These are phyloP conservation scores for Drosophila paulistorum DNA, from an alignment of 1,140 invertebrate species.

Conservation along the genomic window DNA sequence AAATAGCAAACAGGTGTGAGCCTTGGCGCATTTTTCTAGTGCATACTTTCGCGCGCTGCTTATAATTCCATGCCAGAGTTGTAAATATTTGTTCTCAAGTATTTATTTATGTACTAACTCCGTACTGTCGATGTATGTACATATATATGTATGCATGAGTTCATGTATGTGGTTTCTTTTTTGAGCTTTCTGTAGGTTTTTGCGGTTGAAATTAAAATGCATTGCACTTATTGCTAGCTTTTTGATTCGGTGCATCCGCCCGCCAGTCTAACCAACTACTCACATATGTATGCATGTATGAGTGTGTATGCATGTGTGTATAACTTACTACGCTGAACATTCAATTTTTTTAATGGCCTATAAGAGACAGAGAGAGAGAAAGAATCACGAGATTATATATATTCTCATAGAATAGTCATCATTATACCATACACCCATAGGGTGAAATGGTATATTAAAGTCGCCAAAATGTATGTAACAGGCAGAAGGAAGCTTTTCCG, in stretches of 20 bases:
- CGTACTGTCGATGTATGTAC: slow-evolving; percentile 22
- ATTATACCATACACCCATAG: too few species aligned
- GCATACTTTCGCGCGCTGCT: slow-evolving; percentile 73
- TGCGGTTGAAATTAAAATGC: slow-evolving; percentile 73
- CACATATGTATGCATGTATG: neutral
- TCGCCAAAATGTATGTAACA: too few species aligned
- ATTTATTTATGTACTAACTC: slow-evolving; percentile 76
- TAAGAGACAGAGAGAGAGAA: neutral
- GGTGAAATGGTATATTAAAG: too few species aligned
- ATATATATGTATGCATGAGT: slow-evolving; percentile 14
- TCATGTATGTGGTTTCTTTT: slow-evolving; percentile 8
- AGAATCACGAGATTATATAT: too few species aligned
- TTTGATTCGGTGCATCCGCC: slow-evolving; percentile 68
- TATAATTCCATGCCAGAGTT: slow-evolving; percentile 76
- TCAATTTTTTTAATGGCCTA: slow-evolving; percentile 72
- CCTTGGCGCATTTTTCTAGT: slow-evolving; percentile 64
- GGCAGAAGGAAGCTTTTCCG: too few species aligned
- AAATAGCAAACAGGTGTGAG: slow-evolving; percentile 68
- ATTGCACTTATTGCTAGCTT: slow-evolving; percentile 63
- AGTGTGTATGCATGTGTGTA: slow-evolving; percentile 5
- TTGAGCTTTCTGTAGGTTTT: slow-evolving; percentile 32
- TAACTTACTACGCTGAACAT: slow-evolving; percentile 36
- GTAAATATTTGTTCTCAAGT: slow-evolving; percentile 77
- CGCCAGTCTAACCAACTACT: slow-evolving; percentile 16
- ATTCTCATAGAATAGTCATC: too few species aligned